Evolutionary conservation across 2,113 vertebrate species (phyloP), one percentile per base, ranked within the genome.

Genomic region (Bettongia penicillata): DNA sequence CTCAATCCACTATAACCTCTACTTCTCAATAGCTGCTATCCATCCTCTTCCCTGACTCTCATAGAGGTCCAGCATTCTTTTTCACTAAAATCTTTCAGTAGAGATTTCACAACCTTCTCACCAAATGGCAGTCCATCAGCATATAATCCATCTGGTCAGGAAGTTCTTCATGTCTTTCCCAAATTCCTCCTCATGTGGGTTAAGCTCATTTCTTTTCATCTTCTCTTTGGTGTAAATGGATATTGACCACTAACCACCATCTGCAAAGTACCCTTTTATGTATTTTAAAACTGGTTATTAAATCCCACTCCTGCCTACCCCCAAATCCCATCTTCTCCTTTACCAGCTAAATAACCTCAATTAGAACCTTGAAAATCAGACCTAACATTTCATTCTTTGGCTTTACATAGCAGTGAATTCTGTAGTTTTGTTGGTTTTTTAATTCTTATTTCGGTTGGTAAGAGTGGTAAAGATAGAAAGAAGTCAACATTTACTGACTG

Each of bases 211-310:
- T 47, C 55, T 19, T 93, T 94, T 96, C 91, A 68, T 94, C 19
- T 43, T 96, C 0, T 95, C 68, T 96, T 95, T 94, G 52, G 93
- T 92, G 93, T 90, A 92, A 97, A 96, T 96, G 90, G 90, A 89
- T 91, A 91, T 53, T 93, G 43, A 50, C 96, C 89, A 90, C 53
- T 97, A 95, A 37, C 10, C 25, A 2, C 94, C 61, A 96, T 91
- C 51, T 53, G 95, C 49, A 96, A 91, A 61, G 24, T 49, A 84
- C 91, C 94, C 93, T 93, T 96, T 95, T 16, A 95, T 95, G 94
- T 95, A 51, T 43, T 96, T 95, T 92, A 90, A 93, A 90, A 94
- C 90, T 94, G 8, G 94, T 94, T 94, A 91, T 95, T 97, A 91
- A 96, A 90, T 93, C 57, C 91, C 68, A 84, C n/a, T n/a, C 19